Evolutionary conservation across 2,797 vertebrate species (phyloP), one percentile per base, ranked within the genome.

Genomic region (Melanotaenia trifasciata): DNA sequence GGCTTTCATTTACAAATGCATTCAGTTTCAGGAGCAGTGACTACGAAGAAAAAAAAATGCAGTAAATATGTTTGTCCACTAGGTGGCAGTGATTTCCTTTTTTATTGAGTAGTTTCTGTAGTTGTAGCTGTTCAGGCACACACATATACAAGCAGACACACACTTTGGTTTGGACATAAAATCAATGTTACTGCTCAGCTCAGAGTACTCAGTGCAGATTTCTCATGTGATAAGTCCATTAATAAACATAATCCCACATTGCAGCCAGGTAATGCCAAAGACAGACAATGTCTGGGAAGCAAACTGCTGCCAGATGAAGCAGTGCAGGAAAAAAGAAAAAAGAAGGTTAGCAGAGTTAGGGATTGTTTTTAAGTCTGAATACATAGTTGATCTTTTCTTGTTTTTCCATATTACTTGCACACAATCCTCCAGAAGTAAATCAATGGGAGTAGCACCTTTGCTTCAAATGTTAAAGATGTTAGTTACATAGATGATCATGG

Each of bases 41-140:
- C 18, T 11, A 16, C n/a, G 7, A 22, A 50, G 2, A 22, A 50
- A 54, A 45, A 72, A 51, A 14, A n/a, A 11, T 18, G n/a, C 30
- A 62, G n/a, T 5, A n/a, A 4, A 3, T 22, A n/a, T 13, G 0
- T 60, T 51, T 67, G 12, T 66, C 89, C 91, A 87, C 81, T 76
- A 86, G 91, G 54, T 89, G 89, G 79, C 84, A 89, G 80, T 90
- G 64, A 40, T 76, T 68, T 62, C 20, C 84, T 86, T 82, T 0
- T 85, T 82, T 0, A 74, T 56, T 4, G 56, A 7, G 9, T 22
- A 1, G 33, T 62, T 13, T 50, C 32, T 5, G 16, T 12, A 11
- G 33, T 56, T 73, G 65, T 53, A 13, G 22, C 33, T 57, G 0
- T 50, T 63, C 57, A 61, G 9, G 28, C 61, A 45, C 12, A 38